Conservation (phyloP, 2,888 invertebrate species). For the Melolontha melolontha region DNA sequence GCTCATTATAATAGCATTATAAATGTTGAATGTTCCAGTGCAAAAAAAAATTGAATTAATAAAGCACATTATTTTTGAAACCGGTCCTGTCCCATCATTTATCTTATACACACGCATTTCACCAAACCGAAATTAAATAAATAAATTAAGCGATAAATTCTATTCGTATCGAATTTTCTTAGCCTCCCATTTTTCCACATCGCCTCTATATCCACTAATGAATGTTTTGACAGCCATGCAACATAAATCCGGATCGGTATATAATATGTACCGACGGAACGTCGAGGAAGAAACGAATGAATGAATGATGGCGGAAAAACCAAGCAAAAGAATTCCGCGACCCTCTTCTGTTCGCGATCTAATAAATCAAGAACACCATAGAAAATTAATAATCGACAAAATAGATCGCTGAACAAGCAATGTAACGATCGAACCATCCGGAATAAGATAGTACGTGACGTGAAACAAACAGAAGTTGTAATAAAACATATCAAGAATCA, state of each 20-base stretch:
- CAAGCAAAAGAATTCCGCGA: conserved; percentile 9
- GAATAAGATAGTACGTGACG: conserved; percentile 43
- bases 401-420: conserved; percentile 54
- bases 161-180: conserved; percentile 17
- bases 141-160: conserved; percentile 40
- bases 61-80: not conserved
- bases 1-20: too few relatives aligned
- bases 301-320: conserved; percentile 24
- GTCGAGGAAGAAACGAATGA: conserved; percentile 7
- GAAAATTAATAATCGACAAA: conserved; percentile 56
- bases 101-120: too few relatives aligned
- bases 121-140: conserved; percentile 32
- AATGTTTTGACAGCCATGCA: conserved; percentile 35
- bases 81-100: too few relatives aligned
- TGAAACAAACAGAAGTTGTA: too few relatives aligned
- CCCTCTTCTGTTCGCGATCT: conserved; percentile 6
- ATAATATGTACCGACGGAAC: conserved; percentile 17
- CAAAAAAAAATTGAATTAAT: not conserved
- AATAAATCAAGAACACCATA: conserved; percentile 53
- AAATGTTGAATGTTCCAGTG: too few relatives aligned
- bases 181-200: conserved; percentile 15
- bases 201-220: conserved; percentile 27
- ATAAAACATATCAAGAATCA: too few relatives aligned
- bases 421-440: conserved; percentile 51
- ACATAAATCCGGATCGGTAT: conserved; percentile 42